These are phyloP conservation scores for Pseudomyrmex concolor DNA, from an alignment of 1,140 invertebrate genomes.

Conservation along the genomic window DNA sequence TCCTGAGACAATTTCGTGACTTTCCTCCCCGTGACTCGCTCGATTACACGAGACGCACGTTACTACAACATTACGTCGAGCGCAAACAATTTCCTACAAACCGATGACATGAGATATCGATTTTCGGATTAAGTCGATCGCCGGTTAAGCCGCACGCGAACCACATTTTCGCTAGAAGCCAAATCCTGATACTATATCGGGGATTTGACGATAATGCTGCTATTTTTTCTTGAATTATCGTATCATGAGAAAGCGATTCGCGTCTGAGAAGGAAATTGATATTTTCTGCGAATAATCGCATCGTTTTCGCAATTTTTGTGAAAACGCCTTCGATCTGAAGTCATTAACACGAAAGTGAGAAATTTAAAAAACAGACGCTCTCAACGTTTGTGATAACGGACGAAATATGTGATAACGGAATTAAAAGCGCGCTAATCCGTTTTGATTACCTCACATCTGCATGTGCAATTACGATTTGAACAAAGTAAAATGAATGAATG, in stretches of 20 bases:
- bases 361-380: no score
- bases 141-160: neutral
- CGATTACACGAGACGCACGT: neutral
- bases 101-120: neutral
- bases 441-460: neutral
- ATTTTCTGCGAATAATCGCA: neutral
- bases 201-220: neutral
- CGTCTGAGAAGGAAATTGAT: neutral
- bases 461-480: neutral
- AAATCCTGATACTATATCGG: neutral
- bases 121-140: conserved; percentile 27
- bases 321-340: no score
- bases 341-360: no score
- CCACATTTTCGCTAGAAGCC: neutral
- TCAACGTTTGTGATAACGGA: no score
- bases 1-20: conserved; percentile 19
- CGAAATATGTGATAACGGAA: no score
- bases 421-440: no score
- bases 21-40: neutral
- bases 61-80: neutral
- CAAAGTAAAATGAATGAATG: conserved; percentile 25
- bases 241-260: neutral
- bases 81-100: conserved; percentile 10
- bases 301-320: no score
- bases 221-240: neutral